phyloP scores from a whole-genome alignment of 2,113 vertebrate species.

The Podocnemis expansa region DNA sequence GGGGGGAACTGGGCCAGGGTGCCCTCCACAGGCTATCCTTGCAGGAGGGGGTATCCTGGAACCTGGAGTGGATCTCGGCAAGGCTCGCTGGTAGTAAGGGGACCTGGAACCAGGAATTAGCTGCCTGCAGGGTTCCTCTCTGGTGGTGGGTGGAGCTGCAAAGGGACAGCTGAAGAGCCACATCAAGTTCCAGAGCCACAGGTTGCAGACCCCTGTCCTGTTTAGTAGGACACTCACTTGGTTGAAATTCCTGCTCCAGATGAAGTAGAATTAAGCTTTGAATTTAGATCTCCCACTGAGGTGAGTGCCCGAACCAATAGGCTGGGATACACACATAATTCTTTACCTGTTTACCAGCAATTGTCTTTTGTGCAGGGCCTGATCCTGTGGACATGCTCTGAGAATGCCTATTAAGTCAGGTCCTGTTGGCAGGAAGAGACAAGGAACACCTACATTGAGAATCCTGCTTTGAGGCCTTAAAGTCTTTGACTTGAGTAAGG shows the following conservation, averaged over 20 bases:
- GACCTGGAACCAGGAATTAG: too few relatives aligned
- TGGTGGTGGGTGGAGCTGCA: too few relatives aligned
- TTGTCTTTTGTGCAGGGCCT: not conserved
- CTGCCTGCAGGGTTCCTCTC: too few relatives aligned
- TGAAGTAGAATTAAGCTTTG: not conserved
- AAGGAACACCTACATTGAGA: not conserved
- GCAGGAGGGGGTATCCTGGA: too few relatives aligned
- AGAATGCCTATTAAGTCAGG: not conserved
- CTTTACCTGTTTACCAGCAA: not conserved
- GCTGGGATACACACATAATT: not conserved
- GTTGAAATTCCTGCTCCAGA: not conserved
- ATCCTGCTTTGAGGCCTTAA: not conserved
- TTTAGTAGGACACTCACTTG: not conserved
- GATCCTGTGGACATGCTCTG: not conserved
- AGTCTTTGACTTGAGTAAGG: not conserved
- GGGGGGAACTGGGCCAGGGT: too few relatives aligned
- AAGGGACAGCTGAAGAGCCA: too few relatives aligned
- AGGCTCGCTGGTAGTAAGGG: too few relatives aligned
- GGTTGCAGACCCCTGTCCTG: too few relatives aligned
- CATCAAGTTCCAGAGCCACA: too few relatives aligned
- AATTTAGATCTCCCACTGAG: not conserved
- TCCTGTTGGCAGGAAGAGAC: not conserved
- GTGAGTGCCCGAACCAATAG: not conserved
- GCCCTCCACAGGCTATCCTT: too few relatives aligned
- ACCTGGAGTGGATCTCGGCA: too few relatives aligned